A percentile compares a stretch with the other conserved stretches of the same genome.
These are phyloP conservation scores for Anneissia japonica DNA, from an alignment of 35 echinoderm and acorn worm species.

Conservation along the genomic window DNA sequence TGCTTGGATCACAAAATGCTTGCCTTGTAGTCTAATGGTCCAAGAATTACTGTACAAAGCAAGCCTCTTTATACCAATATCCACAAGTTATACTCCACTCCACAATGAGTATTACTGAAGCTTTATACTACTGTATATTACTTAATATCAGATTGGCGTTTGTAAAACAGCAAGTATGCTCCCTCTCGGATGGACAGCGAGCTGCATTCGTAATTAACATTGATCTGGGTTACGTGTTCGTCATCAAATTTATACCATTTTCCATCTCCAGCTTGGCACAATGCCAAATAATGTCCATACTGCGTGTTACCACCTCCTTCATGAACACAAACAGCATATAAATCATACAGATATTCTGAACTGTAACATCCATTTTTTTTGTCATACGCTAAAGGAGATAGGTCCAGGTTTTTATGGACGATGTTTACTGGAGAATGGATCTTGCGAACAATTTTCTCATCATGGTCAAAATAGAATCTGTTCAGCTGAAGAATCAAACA, in stretches of 20 bases:
- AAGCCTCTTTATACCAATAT: no score
- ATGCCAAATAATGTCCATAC: slow-evolving; percentile 35
- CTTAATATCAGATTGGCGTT: not conserved
- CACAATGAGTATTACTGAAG: no score
- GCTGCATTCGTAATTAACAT: slow-evolving; percentile 31
- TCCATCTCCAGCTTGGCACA: slow-evolving; percentile 8
- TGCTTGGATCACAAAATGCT: no score
- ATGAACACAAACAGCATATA: slow-evolving; percentile 27
- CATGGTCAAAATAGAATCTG: slow-evolving; percentile 17
- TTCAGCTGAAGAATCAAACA: slow-evolving; percentile 43
- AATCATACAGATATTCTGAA: slow-evolving; percentile 1
- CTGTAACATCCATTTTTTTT: not conserved
- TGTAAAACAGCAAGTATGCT: slow-evolving; percentile 41
- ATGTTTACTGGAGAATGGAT: slow-evolving; percentile 24
- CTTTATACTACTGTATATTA: no score
- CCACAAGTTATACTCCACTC: no score
- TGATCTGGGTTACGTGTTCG: slow-evolving; percentile 15
- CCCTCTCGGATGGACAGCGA: slow-evolving; percentile 1
- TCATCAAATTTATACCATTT: slow-evolving; percentile 49
- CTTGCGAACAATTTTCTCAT: not conserved
- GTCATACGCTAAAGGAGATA: slow-evolving; percentile 10
- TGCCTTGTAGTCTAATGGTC: no score
- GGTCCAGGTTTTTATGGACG: slow-evolving; percentile 2
- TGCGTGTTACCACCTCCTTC: slow-evolving; percentile 17
- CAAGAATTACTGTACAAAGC: no score